phyloP scores from a whole-genome alignment of 2,797 vertebrate genomes.

The Scarus forsteni region DNA sequence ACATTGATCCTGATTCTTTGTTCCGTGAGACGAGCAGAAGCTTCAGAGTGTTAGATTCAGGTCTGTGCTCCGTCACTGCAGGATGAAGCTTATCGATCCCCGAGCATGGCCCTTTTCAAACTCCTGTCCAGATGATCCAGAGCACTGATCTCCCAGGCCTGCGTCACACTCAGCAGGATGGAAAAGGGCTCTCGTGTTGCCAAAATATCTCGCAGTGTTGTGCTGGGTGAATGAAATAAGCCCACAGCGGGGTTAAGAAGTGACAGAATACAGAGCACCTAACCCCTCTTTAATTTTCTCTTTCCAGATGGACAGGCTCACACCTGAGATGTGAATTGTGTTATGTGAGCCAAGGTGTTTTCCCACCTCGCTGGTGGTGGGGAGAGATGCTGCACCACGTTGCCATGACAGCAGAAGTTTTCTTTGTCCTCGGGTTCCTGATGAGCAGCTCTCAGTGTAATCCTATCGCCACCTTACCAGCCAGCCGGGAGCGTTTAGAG shows the following conservation, averaged over 20 bases:
- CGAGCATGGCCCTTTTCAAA: constrained; percentile 59
- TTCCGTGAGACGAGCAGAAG: constrained; percentile 45
- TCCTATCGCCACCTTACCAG: constrained; percentile 89
- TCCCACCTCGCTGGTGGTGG: constrained; percentile 89
- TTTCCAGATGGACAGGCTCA: constrained; percentile 89
- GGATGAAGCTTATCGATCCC: constrained; percentile 74
- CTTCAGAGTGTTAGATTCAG: constrained; percentile 50
- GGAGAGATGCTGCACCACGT: constrained; percentile 91
- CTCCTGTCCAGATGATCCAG: constrained; percentile 65
- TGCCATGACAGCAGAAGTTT: constrained; percentile 94
- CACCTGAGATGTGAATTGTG: constrained; percentile 85
- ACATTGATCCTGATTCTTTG: constrained; percentile 67
- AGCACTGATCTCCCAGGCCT: constrained; percentile 58
- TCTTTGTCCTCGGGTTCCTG: constrained; percentile 93
- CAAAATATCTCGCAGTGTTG: constrained; percentile 18
- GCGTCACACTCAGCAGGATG: constrained; percentile 35
- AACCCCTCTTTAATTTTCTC: constrained; percentile 77
- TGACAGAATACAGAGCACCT: constrained; percentile 63
- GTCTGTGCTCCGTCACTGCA: constrained; percentile 62
- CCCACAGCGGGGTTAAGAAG: constrained; percentile 33
- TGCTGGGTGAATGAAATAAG: constrained; percentile 43
- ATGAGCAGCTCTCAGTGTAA: constrained; percentile 88
- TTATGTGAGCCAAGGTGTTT: constrained; percentile 90
- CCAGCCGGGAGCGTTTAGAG: constrained; percentile 82
- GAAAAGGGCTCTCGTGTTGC: constrained; percentile 28